Evolutionary conservation across 2,113 vertebrate species (phyloP), one percentile per base, ranked within the genome.

Genomic region (Polypterus bichir): DNA sequence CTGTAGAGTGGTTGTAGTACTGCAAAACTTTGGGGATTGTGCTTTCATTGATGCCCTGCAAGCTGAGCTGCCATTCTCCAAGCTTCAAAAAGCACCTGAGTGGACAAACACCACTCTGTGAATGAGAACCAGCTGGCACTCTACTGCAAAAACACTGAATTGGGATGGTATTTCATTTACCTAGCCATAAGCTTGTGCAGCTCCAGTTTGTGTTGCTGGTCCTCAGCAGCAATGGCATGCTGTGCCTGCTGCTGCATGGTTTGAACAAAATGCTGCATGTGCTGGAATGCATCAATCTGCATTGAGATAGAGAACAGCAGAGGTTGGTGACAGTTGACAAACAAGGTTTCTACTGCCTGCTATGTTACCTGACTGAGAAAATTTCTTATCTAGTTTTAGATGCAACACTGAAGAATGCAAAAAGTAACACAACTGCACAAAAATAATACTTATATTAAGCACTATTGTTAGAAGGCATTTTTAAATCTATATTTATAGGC

Each of bases 261-360:
- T 81, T 94, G 92, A 4, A 97, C 96, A 6, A 99, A 99, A 77
- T 93, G 94, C 75, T 98, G 94, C 95, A 99, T 97, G 79, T 99
- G 92, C 79, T 97, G 95, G 82, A 97, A 97, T 0, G 93, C 95
- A 0, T 99, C 96, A 0, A 98, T 97, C 94, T 98, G 81, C 0
- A 72, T 77, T 46, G 3, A 56, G 57, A 7, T 27, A 62, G 57
- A 48, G n/a, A 8, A 2, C 51, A 5, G 4, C 11, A 47, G 45
- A 58, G 6, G 47, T 3, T 27, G 52, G 6, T 27, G 27, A 27
- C 27, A 27, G 27, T 27, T 27, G 54, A 55, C 10, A 55, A n/a
- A 3, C 10, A 55, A 55, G 27, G 27, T 27, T n/a, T n/a, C 10
- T n/a, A 55, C 54, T 27, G 10, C 10, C 54, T 55, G 53, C 9